Conservation (phyloP, 2,113 vertebrate species). For the Nycticryphes semicollaris region DNA sequence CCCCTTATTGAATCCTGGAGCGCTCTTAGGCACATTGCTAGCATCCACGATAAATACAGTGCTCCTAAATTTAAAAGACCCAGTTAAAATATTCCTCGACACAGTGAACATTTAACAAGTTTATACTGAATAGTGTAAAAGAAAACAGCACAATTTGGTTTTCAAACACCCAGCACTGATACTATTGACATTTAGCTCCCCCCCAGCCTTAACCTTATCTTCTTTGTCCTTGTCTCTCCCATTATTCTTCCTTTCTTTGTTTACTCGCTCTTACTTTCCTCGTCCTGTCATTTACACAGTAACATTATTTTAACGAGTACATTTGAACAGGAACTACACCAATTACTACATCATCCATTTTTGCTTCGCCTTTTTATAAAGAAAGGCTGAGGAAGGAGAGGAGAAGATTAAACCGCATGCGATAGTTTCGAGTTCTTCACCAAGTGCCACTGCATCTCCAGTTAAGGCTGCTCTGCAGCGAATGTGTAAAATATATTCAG, state of each 20-base stretch:
- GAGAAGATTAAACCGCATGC: conserved; percentile 36
- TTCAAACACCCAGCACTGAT: conserved; percentile 42
- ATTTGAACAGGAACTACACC: conserved; percentile 64
- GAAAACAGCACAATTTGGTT: conserved; percentile 51
- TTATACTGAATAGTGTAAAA: conserved; percentile 39
- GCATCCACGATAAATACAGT: not conserved
- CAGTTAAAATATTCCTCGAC: conserved; percentile 49
- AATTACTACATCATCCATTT: conserved; percentile 60
- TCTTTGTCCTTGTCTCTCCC: conserved; percentile 32
- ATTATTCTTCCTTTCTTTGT: conserved; percentile 58
- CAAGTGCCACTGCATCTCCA: conserved; percentile 69
- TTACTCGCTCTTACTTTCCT: conserved; percentile 61
- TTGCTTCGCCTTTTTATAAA: conserved; percentile 62
- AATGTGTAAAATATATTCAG: conserved; percentile 78
- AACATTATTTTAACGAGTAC: conserved; percentile 71
- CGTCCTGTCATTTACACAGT: conserved; percentile 62
- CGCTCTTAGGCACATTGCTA: not conserved
- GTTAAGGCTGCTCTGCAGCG: conserved; percentile 61
- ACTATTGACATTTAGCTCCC: conserved; percentile 46
- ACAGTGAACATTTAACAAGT: conserved; percentile 59
- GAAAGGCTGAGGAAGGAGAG: conserved; percentile 39
- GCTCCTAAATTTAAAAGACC: conserved; percentile 26
- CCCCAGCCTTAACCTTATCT: conserved; percentile 40
- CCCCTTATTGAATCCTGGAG: not conserved
- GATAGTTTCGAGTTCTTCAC: conserved; percentile 54